These are phyloP conservation scores for Phortica variegata DNA, from an alignment of 1,140 invertebrate species.

Conservation along the genomic window DNA sequence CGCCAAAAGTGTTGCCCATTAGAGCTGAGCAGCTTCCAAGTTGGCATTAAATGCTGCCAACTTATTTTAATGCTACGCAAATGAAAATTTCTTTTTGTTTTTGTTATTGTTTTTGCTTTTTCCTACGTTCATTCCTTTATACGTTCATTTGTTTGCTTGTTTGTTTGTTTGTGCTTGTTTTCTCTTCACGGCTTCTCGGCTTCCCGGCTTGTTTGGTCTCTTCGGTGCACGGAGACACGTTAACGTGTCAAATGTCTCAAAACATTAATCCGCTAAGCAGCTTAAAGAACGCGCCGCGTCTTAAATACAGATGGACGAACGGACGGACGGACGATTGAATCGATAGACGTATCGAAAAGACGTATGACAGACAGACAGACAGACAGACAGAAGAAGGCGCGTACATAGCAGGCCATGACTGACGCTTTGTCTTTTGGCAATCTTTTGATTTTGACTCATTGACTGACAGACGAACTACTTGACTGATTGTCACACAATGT, in stretches of 20 bases:
- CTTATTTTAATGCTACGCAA: too few species aligned
- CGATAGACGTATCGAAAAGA: background rate
- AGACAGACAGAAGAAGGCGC: slow-evolving; percentile 11
- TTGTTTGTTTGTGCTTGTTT: slow-evolving; percentile 14
- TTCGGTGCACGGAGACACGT: slow-evolving; percentile 36
- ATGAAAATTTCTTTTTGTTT: too few species aligned
- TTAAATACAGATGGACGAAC: slow-evolving; percentile 18
- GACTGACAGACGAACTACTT: slow-evolving; percentile 2
- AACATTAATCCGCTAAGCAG: slow-evolving; percentile 53
- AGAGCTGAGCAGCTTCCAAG: too few species aligned
- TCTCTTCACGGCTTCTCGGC: too few species aligned
- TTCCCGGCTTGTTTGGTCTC: too few species aligned
- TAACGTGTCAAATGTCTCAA: slow-evolving; percentile 54
- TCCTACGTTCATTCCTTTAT: background rate
- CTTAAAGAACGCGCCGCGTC: slow-evolving; percentile 50
- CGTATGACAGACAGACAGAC: slow-evolving; percentile 7
- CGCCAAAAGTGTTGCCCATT: too few species aligned
- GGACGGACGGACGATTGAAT: slow-evolving; percentile 5
- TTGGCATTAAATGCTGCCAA: too few species aligned
- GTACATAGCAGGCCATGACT: background rate
- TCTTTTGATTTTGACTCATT: background rate
- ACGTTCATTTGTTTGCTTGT: slow-evolving; percentile 2
- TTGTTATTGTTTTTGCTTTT: slow-evolving; percentile 6
- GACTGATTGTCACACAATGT: slow-evolving; percentile 6
- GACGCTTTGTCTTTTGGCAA: background rate